Evolutionary conservation across 2,797 vertebrate genomes (phyloP), one percentile per base, ranked within the genome.

Genomic region (Smutsia gigantea): DNA sequence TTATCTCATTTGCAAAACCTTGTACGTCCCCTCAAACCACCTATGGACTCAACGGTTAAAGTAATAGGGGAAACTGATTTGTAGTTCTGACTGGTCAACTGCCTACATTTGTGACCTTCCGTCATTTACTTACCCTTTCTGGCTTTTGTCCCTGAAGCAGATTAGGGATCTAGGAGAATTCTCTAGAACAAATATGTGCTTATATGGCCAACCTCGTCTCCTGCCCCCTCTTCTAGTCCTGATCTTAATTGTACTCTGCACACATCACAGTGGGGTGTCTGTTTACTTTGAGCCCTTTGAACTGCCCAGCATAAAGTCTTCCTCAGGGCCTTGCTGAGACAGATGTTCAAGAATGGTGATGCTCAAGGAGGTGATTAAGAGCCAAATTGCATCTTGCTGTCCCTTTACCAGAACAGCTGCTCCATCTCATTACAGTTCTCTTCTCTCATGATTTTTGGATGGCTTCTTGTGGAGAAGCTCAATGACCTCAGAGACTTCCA

Each of bases 291-390:
- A 31, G 10, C 66, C 55, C 23, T 59, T 55, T 13, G 59, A 17
- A 23, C 3, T 4, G 4, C 25, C 39, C 2, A 0, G 14, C 7
- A 17, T 10, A 17, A 39, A 39, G 39, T 39, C 14, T 4, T 7
- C 12, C 64, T 51, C 0, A 0, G 21, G 27, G 0, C 11, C 71
- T 63, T 39, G 39, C 39, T 39, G 46, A 79, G 75, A 49, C 12
- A 77, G 85, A 71, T 87, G 96, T 72, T 93, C 19, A 19, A 29
- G 25, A 59, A n/a, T 5, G 61, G 34, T 8, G 6, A 1, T 23
- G 25, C 59, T 49, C 15, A 27, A 25, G 19, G 31, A 63, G 14
- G 42, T 37, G 79, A 78, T 61, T 79, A 29, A 77, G 82, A 94
- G 63, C 13, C 69, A 72, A 90, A 46, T 2, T 46, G 11, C 2